Conservation (phyloP, 1,140 invertebrate genomes). For the Microplitis mediator region DNA sequence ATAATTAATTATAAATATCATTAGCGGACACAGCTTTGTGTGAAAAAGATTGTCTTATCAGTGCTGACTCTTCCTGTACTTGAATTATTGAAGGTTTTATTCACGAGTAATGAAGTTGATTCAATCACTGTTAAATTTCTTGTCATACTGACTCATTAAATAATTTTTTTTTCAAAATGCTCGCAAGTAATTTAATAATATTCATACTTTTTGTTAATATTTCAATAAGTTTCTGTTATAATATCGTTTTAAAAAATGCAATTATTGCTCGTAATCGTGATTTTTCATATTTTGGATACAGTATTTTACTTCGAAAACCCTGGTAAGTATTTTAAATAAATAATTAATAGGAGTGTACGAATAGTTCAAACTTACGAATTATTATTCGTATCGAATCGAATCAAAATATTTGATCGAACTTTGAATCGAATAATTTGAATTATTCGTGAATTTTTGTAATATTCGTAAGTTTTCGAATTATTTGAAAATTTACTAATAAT, state of each 20-base stretch:
- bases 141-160: not conserved
- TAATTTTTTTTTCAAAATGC: slow-evolving; percentile 1
- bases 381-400: too few relatives aligned
- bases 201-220: slow-evolving; percentile 16
- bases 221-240: slow-evolving; percentile 32
- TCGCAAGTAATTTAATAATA: not conserved
- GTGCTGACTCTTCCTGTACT: slow-evolving; percentile 20
- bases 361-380: too few relatives aligned
- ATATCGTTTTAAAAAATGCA: slow-evolving; percentile 37
- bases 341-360: too few relatives aligned
- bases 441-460: too few relatives aligned
- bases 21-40: not conserved
- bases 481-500: too few relatives aligned
- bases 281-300: slow-evolving; percentile 45
- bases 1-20: not conserved
- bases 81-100: slow-evolving; percentile 5
- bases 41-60: slow-evolving; percentile 27
- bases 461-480: too few relatives aligned
- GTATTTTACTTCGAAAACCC: slow-evolving; percentile 35
- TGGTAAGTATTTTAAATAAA: not conserved
- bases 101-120: not conserved
- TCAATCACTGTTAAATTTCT: not conserved
- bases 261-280: slow-evolving; percentile 25
- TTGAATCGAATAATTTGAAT: too few relatives aligned
- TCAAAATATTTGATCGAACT: too few relatives aligned